These are phyloP conservation scores for Pentalonia nigronervosa DNA, from an alignment of 1,140 invertebrate genomes.

Conservation along the genomic window DNA sequence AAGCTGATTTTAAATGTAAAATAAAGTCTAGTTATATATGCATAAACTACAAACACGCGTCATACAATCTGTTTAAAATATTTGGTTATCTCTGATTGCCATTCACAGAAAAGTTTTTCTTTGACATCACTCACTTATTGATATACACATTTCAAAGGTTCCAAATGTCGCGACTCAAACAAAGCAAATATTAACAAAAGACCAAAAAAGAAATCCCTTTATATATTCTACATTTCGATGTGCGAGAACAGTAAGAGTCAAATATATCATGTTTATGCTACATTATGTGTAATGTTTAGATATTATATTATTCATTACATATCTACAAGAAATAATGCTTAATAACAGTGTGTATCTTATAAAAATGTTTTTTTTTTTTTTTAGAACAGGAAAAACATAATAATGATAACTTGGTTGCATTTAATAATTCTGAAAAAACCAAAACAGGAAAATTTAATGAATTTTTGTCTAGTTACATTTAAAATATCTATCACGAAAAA, in stretches of 20 bases:
- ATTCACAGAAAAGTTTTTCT: conserved; percentile 15
- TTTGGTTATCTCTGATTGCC: not conserved
- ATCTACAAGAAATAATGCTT: not conserved
- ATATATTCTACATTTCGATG: not conserved
- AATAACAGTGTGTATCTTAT: not conserved
- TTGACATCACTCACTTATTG: not conserved
- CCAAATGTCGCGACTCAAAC: not conserved
- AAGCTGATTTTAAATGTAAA: not conserved
- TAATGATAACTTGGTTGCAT: not conserved
- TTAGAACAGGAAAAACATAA: not conserved
- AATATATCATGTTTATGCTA: not conserved
- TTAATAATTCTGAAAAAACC: not conserved
- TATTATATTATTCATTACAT: not conserved
- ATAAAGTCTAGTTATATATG: not conserved
- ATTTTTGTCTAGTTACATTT: too few species aligned
- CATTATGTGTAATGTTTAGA: not conserved
- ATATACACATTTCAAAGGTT: not conserved
- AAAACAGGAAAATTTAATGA: not conserved
- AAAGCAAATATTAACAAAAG: not conserved
- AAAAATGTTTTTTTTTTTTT: not conserved
- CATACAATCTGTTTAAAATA: not conserved
- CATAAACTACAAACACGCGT: not conserved
- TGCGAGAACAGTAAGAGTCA: not conserved
- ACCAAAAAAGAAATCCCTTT: not conserved
- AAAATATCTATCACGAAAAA: too few species aligned